These are phyloP conservation scores for Dendrophyllia cribrosa DNA, from an alignment of 64 coral and sea anemone genomes.

Conservation along the genomic window DNA sequence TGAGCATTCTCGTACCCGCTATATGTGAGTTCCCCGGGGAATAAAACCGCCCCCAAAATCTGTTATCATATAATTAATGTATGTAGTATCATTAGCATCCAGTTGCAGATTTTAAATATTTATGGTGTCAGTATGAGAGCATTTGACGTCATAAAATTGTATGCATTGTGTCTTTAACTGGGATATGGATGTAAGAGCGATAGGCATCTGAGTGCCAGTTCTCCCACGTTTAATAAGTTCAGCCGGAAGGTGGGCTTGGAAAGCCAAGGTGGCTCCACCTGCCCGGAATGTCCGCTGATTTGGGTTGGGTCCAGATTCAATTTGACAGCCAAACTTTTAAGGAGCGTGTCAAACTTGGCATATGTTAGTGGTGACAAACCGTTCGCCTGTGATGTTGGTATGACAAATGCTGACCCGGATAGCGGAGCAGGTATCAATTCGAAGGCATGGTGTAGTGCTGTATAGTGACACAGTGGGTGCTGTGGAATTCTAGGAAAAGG, in stretches of 20 bases:
- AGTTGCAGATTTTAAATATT: too few relatives aligned
- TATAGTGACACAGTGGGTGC: conserved; percentile 12
- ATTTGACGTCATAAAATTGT: too few relatives aligned
- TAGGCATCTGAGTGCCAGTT: neutral
- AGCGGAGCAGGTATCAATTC: neutral
- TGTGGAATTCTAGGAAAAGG: neutral
- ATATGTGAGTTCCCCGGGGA: too few relatives aligned
- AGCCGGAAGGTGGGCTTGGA: neutral
- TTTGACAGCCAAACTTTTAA: neutral
- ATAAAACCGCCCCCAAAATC: too few relatives aligned
- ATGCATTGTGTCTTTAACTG: neutral
- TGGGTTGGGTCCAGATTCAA: conserved; percentile 6
- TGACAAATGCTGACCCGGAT: neutral
- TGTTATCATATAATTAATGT: too few relatives aligned
- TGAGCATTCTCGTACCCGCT: too few relatives aligned
- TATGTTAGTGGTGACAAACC: neutral
- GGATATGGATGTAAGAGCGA: conserved; percentile 5
- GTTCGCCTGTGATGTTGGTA: neutral
- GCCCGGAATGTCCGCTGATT: neutral
- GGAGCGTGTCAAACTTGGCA: neutral
- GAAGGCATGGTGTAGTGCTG: conserved; percentile 7
- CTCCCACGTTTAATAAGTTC: conserved; percentile 26
- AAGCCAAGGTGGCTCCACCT: neutral
- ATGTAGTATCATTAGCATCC: too few relatives aligned
- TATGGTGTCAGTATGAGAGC: too few relatives aligned